Base-by-base conservation (phyloP, 2,113 vertebrate genomes). In the Mixornis gularis region DNA sequence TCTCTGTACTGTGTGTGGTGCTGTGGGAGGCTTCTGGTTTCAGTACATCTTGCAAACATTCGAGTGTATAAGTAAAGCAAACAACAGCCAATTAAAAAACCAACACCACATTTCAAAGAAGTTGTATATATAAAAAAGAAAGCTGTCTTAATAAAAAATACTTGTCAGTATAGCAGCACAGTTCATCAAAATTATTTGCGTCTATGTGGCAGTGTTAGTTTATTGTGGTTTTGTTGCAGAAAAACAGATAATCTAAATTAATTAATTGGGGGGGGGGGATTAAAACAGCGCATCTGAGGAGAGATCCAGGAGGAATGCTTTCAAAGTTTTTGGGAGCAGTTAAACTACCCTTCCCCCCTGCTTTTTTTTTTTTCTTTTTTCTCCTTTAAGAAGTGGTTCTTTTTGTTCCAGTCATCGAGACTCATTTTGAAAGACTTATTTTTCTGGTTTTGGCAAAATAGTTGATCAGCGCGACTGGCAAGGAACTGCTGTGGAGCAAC, bases 391-490 rank as follows among this genome's bases (percentile, higher is more conserved):
- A 95, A 85, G 62, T 40, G 36, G 22, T 92, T 72, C 66, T 69
- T 91, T 82, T 90, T 72, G 56, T 90, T 90, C 14, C 29, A 49
- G 62, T 79, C 79, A 56, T 86, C 77, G 72, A 71, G 90, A 53
- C 58, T 95, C 32, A 34, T 87, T 94, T 87, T 85, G 73, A 93
- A 93, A 79, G 78, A 87, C 81, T 80, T 74, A 87, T 34, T 95
- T 94, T 90, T 76, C 66, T 87, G 69, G 40, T 81, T 96, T 89
- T 91, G 96, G 91, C 95, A 85, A 94, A 92, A 65, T 10, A 92
- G 81, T 96, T 87, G 84, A 79, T 87, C 71, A 95, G 78, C 0
- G 1, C 68, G 26, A 85, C 89, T 91, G 94, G 94, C 92, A 82
- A 77, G 82, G 87, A 92, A 21, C 63, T 29, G 80, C 36, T 17